Evolutionary conservation across 1,140 invertebrate genomes (phyloP), one percentile per base, ranked within the genome.

Genomic region (Frieseomelitta varia): DNA sequence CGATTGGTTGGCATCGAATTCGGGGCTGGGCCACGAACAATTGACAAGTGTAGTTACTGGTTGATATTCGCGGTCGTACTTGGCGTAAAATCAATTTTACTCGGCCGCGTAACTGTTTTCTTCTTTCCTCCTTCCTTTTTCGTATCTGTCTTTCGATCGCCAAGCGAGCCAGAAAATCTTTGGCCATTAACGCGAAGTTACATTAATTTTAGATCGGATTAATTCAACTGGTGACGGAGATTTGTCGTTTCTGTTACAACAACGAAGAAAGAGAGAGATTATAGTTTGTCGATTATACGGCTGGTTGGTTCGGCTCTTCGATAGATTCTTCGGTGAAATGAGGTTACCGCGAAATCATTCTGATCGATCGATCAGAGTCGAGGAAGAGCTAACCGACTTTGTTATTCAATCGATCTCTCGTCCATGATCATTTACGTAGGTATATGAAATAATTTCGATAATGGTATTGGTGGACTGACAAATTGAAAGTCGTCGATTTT

Each of bases 1-100:
- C 67, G 75, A 89, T 86, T 89, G 87, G 87, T 56, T 88, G 83
- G 83, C 87, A 79, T 85, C 71, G 63, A 83, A 89, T 83, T 83
- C 67, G 75, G 84, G 65, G 77, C 69, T 89, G 78, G 87, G 51
- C 77, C 73, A 51, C 53, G 51, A 58, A 78, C 71, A 73, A 88
- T 85, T 77, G 79, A 79, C 77, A 80, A 53, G 21, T 53, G 74
- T 63, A 27, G 39, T 47, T 8, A 69, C 73, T 81, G 78, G 68
- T 30, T 67, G 78, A 65, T 65, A 58, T 61, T 76, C 76, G 58
- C 39, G 67, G 61, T 82, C 56, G 63, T 17, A 27, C 61, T 86
- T 88, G 87, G 84, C 87, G 78, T 34, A 30, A 61, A 77, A 77
- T 88, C 87, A 88, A 88, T 85, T 77, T 61, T 34, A 30, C 3